phyloP scores from a whole-genome alignment of 2,113 vertebrate genomes.

The Mastomys coucha region DNA sequence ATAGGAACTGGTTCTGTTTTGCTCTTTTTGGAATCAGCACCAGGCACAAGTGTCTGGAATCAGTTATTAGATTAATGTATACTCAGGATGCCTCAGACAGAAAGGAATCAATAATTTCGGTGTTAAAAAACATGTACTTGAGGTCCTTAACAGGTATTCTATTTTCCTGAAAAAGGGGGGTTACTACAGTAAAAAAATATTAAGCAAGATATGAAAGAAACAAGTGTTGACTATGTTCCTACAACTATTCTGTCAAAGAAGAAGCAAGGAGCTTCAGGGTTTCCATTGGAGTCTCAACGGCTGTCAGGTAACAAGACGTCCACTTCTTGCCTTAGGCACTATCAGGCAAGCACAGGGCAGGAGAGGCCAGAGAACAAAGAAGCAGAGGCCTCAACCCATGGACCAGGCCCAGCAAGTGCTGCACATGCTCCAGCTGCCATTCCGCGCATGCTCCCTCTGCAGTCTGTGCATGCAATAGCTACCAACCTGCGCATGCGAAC shows the following conservation, averaged over 20 bases:
- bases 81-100: neutral
- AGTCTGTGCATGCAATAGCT: no score
- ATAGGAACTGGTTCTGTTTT: neutral
- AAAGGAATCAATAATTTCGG: neutral
- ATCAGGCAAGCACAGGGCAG: neutral
- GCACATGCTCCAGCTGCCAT: neutral
- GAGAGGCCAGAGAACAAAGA: neutral
- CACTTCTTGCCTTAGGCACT: no score
- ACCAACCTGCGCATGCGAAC: neutral
- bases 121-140: neutral
- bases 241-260: neutral
- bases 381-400: neutral
- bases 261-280: neutral
- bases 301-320: rapidly evolving
- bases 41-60: neutral
- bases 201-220: neutral
- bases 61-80: neutral
- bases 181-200: neutral
- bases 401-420: neutral
- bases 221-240: neutral
- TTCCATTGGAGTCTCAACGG: rapidly evolving
- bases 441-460: neutral
- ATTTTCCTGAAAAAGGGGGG: neutral
- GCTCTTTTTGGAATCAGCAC: neutral
- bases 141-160: neutral